Evolutionary conservation across 2,113 vertebrate species (phyloP), one percentile per base, ranked within the genome.

Genomic region (Phylloscopus trochilus): DNA sequence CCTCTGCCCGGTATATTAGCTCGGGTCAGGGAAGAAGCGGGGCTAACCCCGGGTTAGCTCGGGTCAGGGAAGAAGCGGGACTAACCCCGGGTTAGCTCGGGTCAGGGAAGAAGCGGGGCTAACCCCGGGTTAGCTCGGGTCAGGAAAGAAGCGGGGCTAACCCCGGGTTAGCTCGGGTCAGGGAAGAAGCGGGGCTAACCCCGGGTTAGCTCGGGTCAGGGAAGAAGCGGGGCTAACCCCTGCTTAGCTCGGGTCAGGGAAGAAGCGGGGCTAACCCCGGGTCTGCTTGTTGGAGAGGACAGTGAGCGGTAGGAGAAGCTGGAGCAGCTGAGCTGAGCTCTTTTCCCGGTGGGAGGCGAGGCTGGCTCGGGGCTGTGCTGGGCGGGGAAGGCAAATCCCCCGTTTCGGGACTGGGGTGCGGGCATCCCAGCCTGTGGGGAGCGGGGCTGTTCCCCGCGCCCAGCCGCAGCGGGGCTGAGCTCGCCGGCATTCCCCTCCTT

Each of bases 311-410:
- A 16, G 1, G 3, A 49, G 64, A 67, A 2, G 5, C 18, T 16
- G 68, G 41, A 64, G 4, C 23, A 9, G 1, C 43, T 69, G 13
- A 0, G 17, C 31, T 0, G 2, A 35, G 55, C 1, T 4, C 51
- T 47, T 53, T 39, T 31, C 28, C 21, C 6, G 52, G 33, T 28
- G 70, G 13, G 27, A 6, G 33, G 23, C 2, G 8, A 24, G 23
- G 62, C 37, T 83, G 3, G 56, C 12, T 6, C 0, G 10, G 8
- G 1, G 66, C 64, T 26, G 51, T 2, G 3, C 63, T 19, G 81
- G 27, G 79, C 3, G 1, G 59, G 64, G 37, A 53, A 11, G 30
- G 62, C 9, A 3, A 17, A 10, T 39, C 20, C 77, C 20, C 1
- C 0, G 8, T 20, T 24, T 21, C 47, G 47, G 56, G 10, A 3